A percentile compares a stretch with the other conserved stretches of the same genome.
These are phyloP conservation scores for Trachymyrmex septentrionalis DNA, from an alignment of 1,140 invertebrate genomes.

Conservation along the genomic window DNA sequence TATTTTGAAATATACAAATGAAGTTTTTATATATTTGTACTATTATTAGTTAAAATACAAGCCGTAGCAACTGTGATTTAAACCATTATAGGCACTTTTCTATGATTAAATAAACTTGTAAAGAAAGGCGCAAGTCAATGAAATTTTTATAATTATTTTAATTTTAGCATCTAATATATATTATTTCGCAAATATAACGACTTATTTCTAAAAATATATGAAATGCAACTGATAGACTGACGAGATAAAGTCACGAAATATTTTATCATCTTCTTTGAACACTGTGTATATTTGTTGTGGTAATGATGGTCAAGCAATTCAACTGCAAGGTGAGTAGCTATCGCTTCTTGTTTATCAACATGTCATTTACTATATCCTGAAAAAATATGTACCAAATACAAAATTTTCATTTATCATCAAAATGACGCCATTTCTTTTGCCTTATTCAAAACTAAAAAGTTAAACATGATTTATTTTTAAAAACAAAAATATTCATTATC, in stretches of 20 bases:
- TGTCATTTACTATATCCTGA: background rate
- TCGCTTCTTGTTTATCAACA: background rate
- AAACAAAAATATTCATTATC: constrained; percentile 6
- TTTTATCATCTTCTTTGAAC: constrained; percentile 29
- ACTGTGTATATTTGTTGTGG: constrained; percentile 44
- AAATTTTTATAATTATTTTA: constrained; percentile 51
- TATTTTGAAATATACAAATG: background rate
- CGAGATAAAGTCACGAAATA: constrained; percentile 50
- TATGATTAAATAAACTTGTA: constrained; percentile 35
- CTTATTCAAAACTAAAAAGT: background rate
- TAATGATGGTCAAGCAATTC: constrained; percentile 34
- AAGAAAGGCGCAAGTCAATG: background rate
- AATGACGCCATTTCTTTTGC: background rate
- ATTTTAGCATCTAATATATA: constrained; percentile 50
- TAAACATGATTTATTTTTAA: background rate
- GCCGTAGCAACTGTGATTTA: background rate
- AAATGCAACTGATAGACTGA: constrained; percentile 43
- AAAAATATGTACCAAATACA: background rate
- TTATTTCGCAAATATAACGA: constrained; percentile 36
- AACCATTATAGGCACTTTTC: background rate
- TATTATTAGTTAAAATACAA: constrained; percentile 41
- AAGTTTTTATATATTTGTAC: constrained; percentile 31
- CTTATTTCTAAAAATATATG: constrained; percentile 57
- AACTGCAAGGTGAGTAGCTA: constrained; percentile 9
- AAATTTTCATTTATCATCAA: background rate